phyloP scores from a whole-genome alignment of 2,888 invertebrate species.

The Nemapogon koenigi region DNA sequence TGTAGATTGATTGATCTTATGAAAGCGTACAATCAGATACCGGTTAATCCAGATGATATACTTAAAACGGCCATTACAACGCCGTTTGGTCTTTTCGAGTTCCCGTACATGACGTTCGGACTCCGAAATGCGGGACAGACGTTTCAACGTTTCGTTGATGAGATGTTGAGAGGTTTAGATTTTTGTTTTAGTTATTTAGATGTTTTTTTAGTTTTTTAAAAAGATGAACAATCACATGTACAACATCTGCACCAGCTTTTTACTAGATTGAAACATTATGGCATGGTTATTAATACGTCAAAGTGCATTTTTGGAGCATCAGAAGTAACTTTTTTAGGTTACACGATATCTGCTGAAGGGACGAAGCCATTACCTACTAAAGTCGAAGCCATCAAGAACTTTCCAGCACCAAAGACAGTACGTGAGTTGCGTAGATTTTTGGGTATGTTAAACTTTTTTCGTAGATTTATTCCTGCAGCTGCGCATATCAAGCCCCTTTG shows the following conservation, averaged over 20 bases:
- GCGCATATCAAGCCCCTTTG: slow-evolving; percentile 21
- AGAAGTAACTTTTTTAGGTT: slow-evolving; percentile 19
- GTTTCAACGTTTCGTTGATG: too few relatives aligned
- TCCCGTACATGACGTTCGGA: too few relatives aligned
- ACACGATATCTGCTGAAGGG: slow-evolving; percentile 16
- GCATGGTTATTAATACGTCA: slow-evolving; percentile 20
- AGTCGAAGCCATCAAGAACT: too few relatives aligned
- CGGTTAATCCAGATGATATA: slow-evolving; percentile 23
- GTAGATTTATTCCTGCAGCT: slow-evolving; percentile 23
- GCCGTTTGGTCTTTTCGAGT: too few relatives aligned
- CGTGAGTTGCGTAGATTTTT: slow-evolving; percentile 23
- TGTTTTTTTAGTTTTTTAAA: slow-evolving; percentile 19
- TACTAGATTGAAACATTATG: slow-evolving; percentile 19
- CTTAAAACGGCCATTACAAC: too few relatives aligned
- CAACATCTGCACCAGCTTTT: slow-evolving; percentile 21
- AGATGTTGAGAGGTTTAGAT: slow-evolving; percentile 10
- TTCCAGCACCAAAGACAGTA: slow-evolving; percentile 22
- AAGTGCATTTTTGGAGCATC: slow-evolving; percentile 20
- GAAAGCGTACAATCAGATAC: too few relatives aligned
- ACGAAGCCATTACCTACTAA: slow-evolving; percentile 18
- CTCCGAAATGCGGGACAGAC: too few relatives aligned
- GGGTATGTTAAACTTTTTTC: slow-evolving; percentile 27
- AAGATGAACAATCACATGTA: slow-evolving; percentile 16
- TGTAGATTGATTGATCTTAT: slow-evolving; percentile 27
- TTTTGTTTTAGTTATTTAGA: slow-evolving; percentile 23